Evolutionary conservation across 2,888 invertebrate species (phyloP).

Genomic region (Lamellibrachia columna): DNA sequence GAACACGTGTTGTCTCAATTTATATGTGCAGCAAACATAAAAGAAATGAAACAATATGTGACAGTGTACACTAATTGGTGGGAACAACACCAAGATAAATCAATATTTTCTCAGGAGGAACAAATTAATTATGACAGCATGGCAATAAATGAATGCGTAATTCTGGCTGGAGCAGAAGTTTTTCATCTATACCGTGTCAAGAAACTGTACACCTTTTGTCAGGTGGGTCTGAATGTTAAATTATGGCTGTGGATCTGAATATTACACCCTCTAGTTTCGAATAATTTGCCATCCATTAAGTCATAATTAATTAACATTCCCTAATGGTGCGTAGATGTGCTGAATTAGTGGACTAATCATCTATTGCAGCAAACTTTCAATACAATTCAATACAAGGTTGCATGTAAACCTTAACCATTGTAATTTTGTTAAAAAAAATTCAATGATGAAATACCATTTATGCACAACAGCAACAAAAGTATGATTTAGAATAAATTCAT

Average conservation of each 20-base stretch:
- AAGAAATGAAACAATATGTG: background rate
- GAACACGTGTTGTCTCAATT: slow-evolving; percentile 1
- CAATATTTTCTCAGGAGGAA: background rate
- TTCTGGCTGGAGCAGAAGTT: background rate
- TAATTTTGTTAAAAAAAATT: background rate
- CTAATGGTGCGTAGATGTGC: background rate
- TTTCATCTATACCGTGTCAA: background rate
- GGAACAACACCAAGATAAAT: background rate
- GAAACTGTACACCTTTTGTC: background rate
- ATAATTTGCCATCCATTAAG: background rate
- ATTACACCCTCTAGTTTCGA: background rate
- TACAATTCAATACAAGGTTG: background rate
- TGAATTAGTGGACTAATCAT: background rate
- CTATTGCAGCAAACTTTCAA: background rate
- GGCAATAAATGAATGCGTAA: background rate
- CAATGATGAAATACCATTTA: background rate
- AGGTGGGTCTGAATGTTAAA: background rate
- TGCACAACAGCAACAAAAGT: background rate
- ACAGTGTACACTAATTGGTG: background rate
- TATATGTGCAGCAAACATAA: background rate
- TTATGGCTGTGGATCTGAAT: background rate
- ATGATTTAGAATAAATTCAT: background rate
- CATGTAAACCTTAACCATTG: background rate
- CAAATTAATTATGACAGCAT: background rate
- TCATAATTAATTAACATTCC: background rate